These are phyloP conservation scores for Pelobates fuscus DNA, from an alignment of 2,113 vertebrate species.

Conservation along the genomic window DNA sequence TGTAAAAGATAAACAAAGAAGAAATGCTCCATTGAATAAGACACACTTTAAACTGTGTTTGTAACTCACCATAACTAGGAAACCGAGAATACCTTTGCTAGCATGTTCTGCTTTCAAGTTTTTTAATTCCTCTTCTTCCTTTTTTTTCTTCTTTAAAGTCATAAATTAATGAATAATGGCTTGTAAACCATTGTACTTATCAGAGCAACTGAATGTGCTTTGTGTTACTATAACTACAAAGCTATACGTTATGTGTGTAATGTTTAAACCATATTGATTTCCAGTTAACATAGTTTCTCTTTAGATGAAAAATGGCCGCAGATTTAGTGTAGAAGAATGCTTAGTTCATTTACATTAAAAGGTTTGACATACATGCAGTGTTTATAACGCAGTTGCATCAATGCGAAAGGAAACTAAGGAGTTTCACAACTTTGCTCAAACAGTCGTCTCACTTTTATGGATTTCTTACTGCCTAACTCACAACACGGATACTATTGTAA, in stretches of 20 bases:
- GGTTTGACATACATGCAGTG: not conserved
- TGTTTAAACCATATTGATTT: slow-evolving; percentile 47
- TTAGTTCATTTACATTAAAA: slow-evolving; percentile 1
- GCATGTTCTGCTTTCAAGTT: slow-evolving; percentile 15
- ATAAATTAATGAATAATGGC: slow-evolving; percentile 41
- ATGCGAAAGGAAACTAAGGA: not conserved
- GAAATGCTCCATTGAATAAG: slow-evolving; percentile 1
- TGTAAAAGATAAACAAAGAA: not conserved
- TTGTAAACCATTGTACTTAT: slow-evolving; percentile 28
- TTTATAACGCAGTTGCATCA: not conserved
- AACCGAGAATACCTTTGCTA: not conserved
- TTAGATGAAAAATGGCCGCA: not conserved
- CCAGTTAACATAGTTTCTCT: slow-evolving; percentile 20
- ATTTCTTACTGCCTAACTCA: no score
- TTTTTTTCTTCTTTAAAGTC: slow-evolving; percentile 19
- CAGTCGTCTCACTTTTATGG: no score
- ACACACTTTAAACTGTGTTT: slow-evolving; percentile 9
- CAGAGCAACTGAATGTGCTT: slow-evolving; percentile 13
- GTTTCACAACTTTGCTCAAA: not conserved
- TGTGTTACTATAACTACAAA: slow-evolving; percentile 24
- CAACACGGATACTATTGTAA: no score
- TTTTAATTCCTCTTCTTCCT: slow-evolving; percentile 8
- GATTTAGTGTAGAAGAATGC: slow-evolving; percentile 31
- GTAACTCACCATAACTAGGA: not conserved
- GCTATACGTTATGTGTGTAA: slow-evolving; percentile 33